These are phyloP conservation scores for Agonopterix subpropinquella DNA, from an alignment of 2,888 invertebrate genomes.

Conservation along the genomic window DNA sequence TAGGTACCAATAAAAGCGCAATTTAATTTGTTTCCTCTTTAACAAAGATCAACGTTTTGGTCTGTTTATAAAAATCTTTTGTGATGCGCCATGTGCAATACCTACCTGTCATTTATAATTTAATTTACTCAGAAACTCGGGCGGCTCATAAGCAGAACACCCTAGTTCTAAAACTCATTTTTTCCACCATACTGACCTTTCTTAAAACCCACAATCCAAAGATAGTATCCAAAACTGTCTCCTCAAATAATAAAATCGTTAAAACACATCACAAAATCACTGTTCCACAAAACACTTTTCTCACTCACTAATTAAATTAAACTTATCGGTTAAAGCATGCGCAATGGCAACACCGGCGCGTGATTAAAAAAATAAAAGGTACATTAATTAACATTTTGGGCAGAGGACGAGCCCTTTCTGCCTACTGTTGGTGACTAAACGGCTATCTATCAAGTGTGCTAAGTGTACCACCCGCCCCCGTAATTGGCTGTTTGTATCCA, in stretches of 20 bases:
- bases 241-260: conserved; percentile 26
- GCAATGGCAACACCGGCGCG: conserved; percentile 47
- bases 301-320: conserved; percentile 65
- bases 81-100: conserved; percentile 2
- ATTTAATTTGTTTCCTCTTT: too few relatives aligned
- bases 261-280: conserved; percentile 58
- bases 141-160: too few relatives aligned
- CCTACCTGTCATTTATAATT: conserved; percentile 1
- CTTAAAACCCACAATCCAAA: conserved; percentile 1
- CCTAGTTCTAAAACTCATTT: background rate
- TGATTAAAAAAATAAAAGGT: conserved; percentile 22
- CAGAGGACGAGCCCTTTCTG: conserved; percentile 52
- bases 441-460: conserved; percentile 58
- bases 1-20: too few relatives aligned
- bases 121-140: background rate
- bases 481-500: conserved; percentile 75
- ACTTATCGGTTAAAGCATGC: conserved; percentile 46
- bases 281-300: conserved; percentile 41
- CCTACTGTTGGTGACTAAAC: conserved; percentile 61
- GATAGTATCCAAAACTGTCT: conserved; percentile 32
- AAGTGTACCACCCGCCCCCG: conserved; percentile 64
- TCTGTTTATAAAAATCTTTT: background rate
- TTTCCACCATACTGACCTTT: conserved; percentile 30
- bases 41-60: too few relatives aligned
- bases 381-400: conserved; percentile 20